Evolutionary conservation across 2,113 vertebrate species (phyloP), one percentile per base, ranked within the genome.

Genomic region (Sylvilagus bachmani): DNA sequence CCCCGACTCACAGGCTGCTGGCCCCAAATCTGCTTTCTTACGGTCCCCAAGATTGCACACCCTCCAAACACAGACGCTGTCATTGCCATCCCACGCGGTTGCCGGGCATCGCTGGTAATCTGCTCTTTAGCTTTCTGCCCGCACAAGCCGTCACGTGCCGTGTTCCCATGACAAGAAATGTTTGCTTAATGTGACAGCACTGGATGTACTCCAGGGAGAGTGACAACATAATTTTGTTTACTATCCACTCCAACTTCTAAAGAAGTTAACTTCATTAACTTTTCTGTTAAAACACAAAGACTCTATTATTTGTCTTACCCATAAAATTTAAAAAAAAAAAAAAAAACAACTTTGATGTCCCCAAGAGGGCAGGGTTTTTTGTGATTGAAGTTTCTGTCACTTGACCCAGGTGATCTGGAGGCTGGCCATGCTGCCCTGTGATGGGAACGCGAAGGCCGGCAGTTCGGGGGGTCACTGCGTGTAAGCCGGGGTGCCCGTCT

Each of bases 201-300:
- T 90, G 84, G 81, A 83, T 85, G 94, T 92, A 78, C 90, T 97
- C 93, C 93, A 94, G 31, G 55, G 49, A 95, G 92, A 97, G 75
- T 93, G 97, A 98, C 80, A 95, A 53, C 85, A 86, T 94, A 82
- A 97, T 96, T 97, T 95, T 97, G 97, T 98, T 98, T 98, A 95
- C 94, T 90, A 27, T 49, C 96, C 95, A 94, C 84, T 97, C 81
- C 80, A 96, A 95, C 95, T 97, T 98, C 96, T 96, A 82, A 95
- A 94, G 95, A 92, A 94, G 96, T 97, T 97, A 97, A 97, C 82
- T 92, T 98, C 98, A 98, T 98, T 98, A 98, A 95, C 96, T 98
- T 96, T 27, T 3, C 66, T 73, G 90, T 95, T 92, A 95, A 98
- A 98, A 96, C 66, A 97, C 97, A 98, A 98, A 98, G 97, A 95